Base-by-base conservation (phyloP, 2,113 vertebrate species). In the Zingel zingel region DNA sequence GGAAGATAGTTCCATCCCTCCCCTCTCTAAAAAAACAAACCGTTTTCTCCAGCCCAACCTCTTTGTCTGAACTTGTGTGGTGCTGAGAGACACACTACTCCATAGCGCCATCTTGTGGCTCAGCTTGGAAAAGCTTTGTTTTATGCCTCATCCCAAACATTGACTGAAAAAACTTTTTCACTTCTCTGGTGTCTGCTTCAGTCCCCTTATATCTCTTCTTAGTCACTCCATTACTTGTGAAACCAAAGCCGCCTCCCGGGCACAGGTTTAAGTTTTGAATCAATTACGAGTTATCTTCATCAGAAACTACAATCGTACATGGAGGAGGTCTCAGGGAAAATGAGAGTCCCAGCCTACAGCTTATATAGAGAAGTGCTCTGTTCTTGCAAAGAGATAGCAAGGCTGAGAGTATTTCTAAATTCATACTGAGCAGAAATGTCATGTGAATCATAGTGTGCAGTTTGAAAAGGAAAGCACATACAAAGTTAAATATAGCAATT, bases 51-150 rank as follows among this genome's bases (percentile, higher is more conserved):
- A 71, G 23, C 67, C 59, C 48, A 74, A 61, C 36, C 45, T 77
- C 58, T 43, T 56, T 43, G 77, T 87, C 62, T 67, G 61, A 76
- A 66, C 67, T 77, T 47, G 36, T 53, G 18, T 50, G 33, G 39
- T 59, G 65, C 45, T 53, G 59, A n/a, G 21, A 57, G 83, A 84
- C 21, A 84, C 18, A 9, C 66, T 77, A 87, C 81, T 82, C 74
- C 57, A 85, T 30, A 89, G 86, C 78, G 83, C 92, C 93, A 93
- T 93, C 93, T 90, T 84, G 92, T 93, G 93, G 88, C 58, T 47
- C 33, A 21, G 27, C 9, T n/a, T 0, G n/a, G 50, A 81, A 83
- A 69, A 65, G 63, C 13, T 78, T 59, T 47, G 43, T 61, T 81
- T 36, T 0, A 50, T 79, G 21, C 62, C 53, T 45, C 47, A 77